Conservation (phyloP, 2,888 invertebrate species). For the Cantharis flavilabris region DNA sequence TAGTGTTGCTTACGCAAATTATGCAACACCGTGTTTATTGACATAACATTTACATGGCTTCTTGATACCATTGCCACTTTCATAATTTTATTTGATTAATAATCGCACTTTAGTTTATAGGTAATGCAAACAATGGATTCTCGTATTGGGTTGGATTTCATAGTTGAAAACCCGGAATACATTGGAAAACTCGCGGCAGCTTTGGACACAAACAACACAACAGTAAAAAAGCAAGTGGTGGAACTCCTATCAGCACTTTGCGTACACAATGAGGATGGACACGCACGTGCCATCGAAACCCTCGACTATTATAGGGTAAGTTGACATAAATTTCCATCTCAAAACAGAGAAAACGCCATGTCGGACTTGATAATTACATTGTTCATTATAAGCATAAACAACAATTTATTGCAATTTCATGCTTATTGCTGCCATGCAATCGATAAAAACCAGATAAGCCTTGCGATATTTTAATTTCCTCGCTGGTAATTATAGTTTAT, state of each 20-base stretch:
- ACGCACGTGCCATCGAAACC: constrained; percentile 84
- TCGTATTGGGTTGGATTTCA: constrained; percentile 90
- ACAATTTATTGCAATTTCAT: constrained; percentile 10
- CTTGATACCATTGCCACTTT: not conserved
- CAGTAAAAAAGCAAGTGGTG: constrained; percentile 96
- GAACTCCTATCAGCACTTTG: constrained; percentile 93
- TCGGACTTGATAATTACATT: not conserved
- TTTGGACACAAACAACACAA: constrained; percentile 85
- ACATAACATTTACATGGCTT: not conserved
- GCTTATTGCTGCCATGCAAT: constrained; percentile 4
- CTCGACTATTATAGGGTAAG: constrained; percentile 91
- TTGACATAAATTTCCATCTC: not conserved
- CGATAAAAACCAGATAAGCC: constrained; percentile 3
- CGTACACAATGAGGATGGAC: constrained; percentile 90
- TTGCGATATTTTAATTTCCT: constrained; percentile 9
- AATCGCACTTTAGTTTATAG: not conserved
- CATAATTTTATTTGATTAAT: not conserved
- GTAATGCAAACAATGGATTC: constrained; percentile 71
- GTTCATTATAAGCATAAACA: constrained; percentile 2
- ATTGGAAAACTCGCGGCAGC: constrained; percentile 90
- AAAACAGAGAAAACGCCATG: not conserved
- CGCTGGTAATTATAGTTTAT: not conserved
- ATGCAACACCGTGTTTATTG: not conserved
- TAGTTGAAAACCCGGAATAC: constrained; percentile 92
- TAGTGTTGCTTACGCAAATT: not conserved